phyloP scores from a whole-genome alignment of 2,888 invertebrate genomes.

The Epinotia demarniana region DNA sequence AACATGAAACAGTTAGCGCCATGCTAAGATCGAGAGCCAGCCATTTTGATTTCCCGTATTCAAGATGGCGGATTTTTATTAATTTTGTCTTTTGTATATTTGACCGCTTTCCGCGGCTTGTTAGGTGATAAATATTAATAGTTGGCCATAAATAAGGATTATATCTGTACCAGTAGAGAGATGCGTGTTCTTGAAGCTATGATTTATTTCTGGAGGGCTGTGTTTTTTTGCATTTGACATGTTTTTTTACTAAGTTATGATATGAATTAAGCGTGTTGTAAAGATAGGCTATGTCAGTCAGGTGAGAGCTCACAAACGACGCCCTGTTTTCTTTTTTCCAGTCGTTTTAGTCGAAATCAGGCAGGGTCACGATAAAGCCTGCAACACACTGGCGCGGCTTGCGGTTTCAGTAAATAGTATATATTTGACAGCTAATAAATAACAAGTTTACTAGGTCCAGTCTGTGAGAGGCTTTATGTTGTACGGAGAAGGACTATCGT shows the following conservation, averaged over 20 bases:
- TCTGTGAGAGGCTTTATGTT: no score
- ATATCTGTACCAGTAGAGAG: not conserved
- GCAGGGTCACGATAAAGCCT: no score
- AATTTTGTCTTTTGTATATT: constrained; percentile 35
- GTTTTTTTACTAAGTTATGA: not conserved
- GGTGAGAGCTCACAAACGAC: no score
- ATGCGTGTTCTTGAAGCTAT: not conserved
- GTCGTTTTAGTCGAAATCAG: no score
- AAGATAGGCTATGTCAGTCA: no score
- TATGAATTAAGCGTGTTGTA: no score
- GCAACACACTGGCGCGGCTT: no score
- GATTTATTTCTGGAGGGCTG: not conserved
- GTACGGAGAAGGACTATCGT: no score
- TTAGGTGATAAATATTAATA: constrained; percentile 15
- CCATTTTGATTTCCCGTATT: constrained; percentile 61
- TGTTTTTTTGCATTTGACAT: constrained; percentile 7
- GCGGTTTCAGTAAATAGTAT: no score
- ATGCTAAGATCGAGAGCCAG: constrained; percentile 64
- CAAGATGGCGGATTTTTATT: constrained; percentile 45
- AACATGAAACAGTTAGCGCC: constrained; percentile 78
- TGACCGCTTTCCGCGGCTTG: constrained; percentile 18
- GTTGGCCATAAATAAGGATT: constrained; percentile 16
- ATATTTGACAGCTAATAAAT: no score
- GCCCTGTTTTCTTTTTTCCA: no score
- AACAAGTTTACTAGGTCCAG: no score